These are phyloP conservation scores for Anguilla pacifica DNA, from an alignment of 2,797 vertebrate species.

Conservation along the genomic window DNA sequence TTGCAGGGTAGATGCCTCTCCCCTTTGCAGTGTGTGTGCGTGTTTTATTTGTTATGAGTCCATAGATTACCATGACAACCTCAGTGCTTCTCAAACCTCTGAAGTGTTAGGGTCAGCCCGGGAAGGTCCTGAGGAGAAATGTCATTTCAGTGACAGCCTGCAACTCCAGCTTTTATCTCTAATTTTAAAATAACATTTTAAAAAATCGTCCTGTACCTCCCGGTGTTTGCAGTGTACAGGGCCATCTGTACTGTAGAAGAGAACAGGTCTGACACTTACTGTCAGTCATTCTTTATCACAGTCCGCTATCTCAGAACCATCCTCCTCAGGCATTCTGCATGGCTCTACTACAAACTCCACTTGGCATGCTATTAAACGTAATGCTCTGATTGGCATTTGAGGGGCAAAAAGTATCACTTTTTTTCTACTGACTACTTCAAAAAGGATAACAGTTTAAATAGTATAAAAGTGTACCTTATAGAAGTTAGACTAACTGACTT, in stretches of 20 bases:
- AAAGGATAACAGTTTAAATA: neutral
- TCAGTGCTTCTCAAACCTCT: slow-evolving; percentile 54
- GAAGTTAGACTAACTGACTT: neutral
- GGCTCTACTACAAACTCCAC: slow-evolving; percentile 12
- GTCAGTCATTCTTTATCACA: slow-evolving; percentile 56
- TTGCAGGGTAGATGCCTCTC: slow-evolving; percentile 42
- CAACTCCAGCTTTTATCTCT: slow-evolving; percentile 44
- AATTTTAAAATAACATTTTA: slow-evolving; percentile 37
- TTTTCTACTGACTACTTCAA: slow-evolving; percentile 30
- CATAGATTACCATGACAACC: slow-evolving; percentile 62
- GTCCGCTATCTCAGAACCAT: slow-evolving; percentile 41
- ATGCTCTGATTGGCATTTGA: slow-evolving; percentile 52
- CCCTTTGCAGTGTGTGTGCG: slow-evolving; percentile 38
- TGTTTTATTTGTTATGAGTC: slow-evolving; percentile 54
- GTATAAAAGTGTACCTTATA: neutral
- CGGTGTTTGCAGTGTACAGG: slow-evolving; percentile 33
- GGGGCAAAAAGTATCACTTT: neutral
- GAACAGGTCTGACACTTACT: slow-evolving; percentile 46
- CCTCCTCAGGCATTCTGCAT: slow-evolving; percentile 36
- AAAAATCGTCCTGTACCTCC: slow-evolving; percentile 19
- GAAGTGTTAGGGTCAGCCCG: slow-evolving; percentile 61
- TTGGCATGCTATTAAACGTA: slow-evolving; percentile 46
- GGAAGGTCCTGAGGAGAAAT: slow-evolving; percentile 54
- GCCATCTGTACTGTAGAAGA: slow-evolving; percentile 40
- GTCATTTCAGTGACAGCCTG: slow-evolving; percentile 57